These are phyloP conservation scores for Sesamia nonagrioides DNA, from an alignment of 1,140 invertebrate species.

Conservation along the genomic window DNA sequence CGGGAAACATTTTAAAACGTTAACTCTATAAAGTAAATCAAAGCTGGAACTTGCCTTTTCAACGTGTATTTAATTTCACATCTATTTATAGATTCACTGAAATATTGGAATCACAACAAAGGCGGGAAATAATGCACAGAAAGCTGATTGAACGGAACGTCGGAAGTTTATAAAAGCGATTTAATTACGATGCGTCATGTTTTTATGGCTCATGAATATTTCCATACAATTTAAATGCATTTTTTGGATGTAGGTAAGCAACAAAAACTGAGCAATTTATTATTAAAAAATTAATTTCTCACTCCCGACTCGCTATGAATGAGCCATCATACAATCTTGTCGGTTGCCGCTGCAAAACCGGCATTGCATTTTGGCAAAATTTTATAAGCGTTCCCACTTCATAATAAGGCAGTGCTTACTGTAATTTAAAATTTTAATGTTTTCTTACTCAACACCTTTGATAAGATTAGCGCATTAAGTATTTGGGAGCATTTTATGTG, in stretches of 20 bases:
- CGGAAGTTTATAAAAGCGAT: constrained; percentile 3
- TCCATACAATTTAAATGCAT: background rate
- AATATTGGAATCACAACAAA: constrained; percentile 15
- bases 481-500: background rate
- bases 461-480: background rate
- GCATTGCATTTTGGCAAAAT: constrained; percentile 23
- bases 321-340: constrained; percentile 38
- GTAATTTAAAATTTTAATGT: constrained; percentile 30
- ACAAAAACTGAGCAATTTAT: constrained; percentile 27
- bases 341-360: constrained; percentile 37
- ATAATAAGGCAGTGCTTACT: constrained; percentile 41
- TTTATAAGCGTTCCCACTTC: constrained; percentile 49
- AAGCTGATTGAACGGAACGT: background rate
- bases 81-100: background rate
- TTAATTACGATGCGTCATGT: constrained; percentile 1
- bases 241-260: background rate
- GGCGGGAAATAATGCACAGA: background rate
- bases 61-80: background rate
- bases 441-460: constrained; percentile 14
- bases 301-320: constrained; percentile 39
- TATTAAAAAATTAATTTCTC: constrained; percentile 53
- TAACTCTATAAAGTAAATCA: background rate
- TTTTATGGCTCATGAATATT: constrained; percentile 2
- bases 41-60: background rate
- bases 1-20: constrained; percentile 34